Evolutionary conservation across 1,140 invertebrate genomes (phyloP).

Genomic region (Lepeophtheirus salmonis): DNA sequence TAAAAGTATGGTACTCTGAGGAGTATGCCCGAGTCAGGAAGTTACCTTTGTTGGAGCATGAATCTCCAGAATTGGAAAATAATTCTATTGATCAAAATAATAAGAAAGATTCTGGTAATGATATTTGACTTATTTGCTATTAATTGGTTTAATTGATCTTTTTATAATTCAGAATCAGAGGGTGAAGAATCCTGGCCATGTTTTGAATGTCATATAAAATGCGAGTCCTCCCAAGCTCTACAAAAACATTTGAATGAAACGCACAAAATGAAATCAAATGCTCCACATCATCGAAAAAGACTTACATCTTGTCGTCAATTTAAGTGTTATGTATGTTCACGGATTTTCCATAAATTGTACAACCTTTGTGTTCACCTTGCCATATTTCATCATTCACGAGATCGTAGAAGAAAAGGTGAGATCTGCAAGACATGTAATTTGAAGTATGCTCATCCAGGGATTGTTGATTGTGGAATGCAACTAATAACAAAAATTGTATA

Average conservation of each 20-base stretch:
- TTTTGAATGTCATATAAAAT: background rate
- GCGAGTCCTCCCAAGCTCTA: background rate
- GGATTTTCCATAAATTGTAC: background rate
- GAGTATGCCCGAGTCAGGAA: slow-evolving; percentile 36
- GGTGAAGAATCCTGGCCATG: slow-evolving; percentile 4
- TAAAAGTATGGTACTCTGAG: slow-evolving; percentile 35
- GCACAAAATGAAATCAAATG: too few relatives aligned
- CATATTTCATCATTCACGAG: background rate
- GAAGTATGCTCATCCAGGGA: background rate
- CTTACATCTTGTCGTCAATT: background rate
- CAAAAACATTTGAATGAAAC: background rate
- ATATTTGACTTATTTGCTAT: background rate
- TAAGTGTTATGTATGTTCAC: background rate
- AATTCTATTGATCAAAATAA: slow-evolving; percentile 11
- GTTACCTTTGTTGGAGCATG: slow-evolving; percentile 28
- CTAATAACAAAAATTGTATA: too few relatives aligned
- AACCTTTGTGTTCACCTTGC: background rate
- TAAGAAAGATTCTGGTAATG: background rate
- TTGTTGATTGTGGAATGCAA: background rate
- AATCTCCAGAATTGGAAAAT: slow-evolving; percentile 27
- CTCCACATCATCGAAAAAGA: background rate
- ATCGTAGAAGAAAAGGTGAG: too few relatives aligned
- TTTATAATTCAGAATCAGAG: slow-evolving; percentile 1
- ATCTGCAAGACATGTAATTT: background rate
- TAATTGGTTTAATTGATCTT: background rate